Percentiles rank a stretch among this genome's conserved stretches.
These are phyloP conservation scores for Zophobas morio DNA, from an alignment of 1,140 invertebrate species.

Conservation along the genomic window DNA sequence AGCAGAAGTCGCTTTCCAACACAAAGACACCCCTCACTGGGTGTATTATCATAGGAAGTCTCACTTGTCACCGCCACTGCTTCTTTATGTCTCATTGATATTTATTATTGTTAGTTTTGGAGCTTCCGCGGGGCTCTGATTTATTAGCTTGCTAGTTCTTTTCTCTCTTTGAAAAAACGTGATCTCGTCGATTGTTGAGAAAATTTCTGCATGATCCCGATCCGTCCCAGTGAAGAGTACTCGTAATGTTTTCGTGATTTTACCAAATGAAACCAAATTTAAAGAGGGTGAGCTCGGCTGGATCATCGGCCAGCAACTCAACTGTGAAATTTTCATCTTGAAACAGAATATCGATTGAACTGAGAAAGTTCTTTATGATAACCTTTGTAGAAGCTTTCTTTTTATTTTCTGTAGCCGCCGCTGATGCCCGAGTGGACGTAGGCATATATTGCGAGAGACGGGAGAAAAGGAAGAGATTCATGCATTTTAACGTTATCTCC, in stretches of 20 bases:
- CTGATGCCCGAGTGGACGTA: slow-evolving; percentile 14
- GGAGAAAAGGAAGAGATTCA: slow-evolving; percentile 37
- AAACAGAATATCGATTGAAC: slow-evolving; percentile 47
- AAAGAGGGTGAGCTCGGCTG: slow-evolving; percentile 36
- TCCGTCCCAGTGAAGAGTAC: neutral
- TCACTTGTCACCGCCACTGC: slow-evolving; percentile 57
- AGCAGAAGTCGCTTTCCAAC: slow-evolving; percentile 55
- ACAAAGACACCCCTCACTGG: slow-evolving; percentile 54
- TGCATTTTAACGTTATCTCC: slow-evolving; percentile 49
- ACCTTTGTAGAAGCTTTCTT: slow-evolving; percentile 44
- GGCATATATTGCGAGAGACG: slow-evolving; percentile 22
- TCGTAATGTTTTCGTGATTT: slow-evolving; percentile 36
- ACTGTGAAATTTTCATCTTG: slow-evolving; percentile 43
- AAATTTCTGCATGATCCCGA: neutral
- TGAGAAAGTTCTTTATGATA: slow-evolving; percentile 45
- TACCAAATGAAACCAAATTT: slow-evolving; percentile 36
- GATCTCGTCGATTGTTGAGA: neutral
- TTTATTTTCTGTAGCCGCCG: slow-evolving; percentile 28
- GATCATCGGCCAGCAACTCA: slow-evolving; percentile 42
- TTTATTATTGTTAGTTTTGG: slow-evolving; percentile 53
- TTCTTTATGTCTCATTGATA: slow-evolving; percentile 57
- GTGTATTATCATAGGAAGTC: slow-evolving; percentile 56
- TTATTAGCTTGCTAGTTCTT: slow-evolving; percentile 35
- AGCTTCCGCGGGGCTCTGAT: slow-evolving; percentile 35
- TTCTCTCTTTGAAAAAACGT: neutral